phyloP scores from a whole-genome alignment of 2,888 invertebrate genomes.

The Macrophya alboannulata region DNA sequence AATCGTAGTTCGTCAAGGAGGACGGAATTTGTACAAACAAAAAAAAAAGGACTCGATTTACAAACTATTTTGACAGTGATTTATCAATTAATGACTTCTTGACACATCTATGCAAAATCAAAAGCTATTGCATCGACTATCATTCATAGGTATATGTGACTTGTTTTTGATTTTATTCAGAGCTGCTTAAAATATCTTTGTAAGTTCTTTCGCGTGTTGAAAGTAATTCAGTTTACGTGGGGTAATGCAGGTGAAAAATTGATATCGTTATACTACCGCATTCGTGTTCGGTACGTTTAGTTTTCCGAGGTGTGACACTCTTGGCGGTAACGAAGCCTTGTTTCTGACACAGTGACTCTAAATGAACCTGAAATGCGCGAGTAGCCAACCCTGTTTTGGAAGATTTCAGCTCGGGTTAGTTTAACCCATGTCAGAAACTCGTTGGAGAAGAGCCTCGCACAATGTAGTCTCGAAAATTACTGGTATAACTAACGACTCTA shows the following conservation, averaged over 20 bases:
- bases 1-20: background rate
- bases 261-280: background rate
- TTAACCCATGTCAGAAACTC: conserved; percentile 29
- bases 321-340: conserved; percentile 16
- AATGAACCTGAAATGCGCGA: conserved; percentile 39
- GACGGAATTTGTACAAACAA: conserved; percentile 11
- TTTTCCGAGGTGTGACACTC: background rate
- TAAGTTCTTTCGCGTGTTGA: background rate
- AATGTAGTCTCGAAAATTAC: conserved; percentile 36
- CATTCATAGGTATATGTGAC: background rate
- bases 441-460: conserved; percentile 7
- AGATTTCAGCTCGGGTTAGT: conserved; percentile 18
- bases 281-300: conserved; percentile 14
- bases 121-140: background rate
- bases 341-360: conserved; percentile 47
- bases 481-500: conserved; percentile 16
- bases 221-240: background rate
- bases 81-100: background rate
- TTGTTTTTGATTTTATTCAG: background rate
- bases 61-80: background rate
- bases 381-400: conserved; percentile 37
- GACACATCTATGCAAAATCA: background rate
- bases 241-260: conserved; percentile 19
- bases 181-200: background rate
- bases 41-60: background rate